Percentiles rank a stretch among this genome's conserved stretches.
Evolutionary conservation across 2,113 vertebrate species (phyloP).

Genomic region (Carassius carassius): DNA sequence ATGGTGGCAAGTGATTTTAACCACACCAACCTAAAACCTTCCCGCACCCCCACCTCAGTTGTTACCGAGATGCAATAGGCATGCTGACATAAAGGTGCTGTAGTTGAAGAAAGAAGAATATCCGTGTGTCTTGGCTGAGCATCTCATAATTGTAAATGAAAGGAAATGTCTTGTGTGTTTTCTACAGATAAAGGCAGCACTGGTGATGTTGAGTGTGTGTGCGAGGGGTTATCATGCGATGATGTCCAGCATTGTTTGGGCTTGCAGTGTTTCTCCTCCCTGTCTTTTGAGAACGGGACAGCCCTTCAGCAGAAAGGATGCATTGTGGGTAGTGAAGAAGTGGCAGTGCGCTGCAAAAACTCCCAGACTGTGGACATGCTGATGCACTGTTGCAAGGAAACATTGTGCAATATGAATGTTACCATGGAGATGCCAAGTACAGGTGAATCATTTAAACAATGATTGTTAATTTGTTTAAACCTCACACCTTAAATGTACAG

Average conservation of each 20-base stretch:
- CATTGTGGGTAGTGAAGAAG: constrained; percentile 79
- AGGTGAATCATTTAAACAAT: constrained; percentile 71
- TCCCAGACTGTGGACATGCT: constrained; percentile 78
- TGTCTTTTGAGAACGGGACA: constrained; percentile 83
- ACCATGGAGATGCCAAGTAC: constrained; percentile 80
- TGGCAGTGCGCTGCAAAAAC: constrained; percentile 80
- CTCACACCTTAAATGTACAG: neutral
- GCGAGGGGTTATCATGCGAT: constrained; percentile 85
- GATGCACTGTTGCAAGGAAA: constrained; percentile 88
- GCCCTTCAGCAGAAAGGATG: constrained; percentile 86
- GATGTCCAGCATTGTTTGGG: constrained; percentile 81
- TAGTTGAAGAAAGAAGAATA: neutral
- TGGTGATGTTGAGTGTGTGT: constrained; percentile 82
- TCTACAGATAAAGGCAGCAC: constrained; percentile 76
- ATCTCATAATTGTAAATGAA: constrained; percentile 13
- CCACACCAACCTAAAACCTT: too few species aligned
- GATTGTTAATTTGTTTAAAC: neutral
- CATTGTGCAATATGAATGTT: constrained; percentile 92
- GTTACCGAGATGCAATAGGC: too few species aligned
- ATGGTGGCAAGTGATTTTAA: neutral
- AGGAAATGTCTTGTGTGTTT: constrained; percentile 41
- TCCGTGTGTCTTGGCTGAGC: constrained; percentile 19
- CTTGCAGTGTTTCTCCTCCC: constrained; percentile 88
- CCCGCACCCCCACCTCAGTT: too few species aligned
- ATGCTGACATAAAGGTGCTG: neutral